Conservation (phyloP, 2,888 invertebrate species). For the Cantharis rufa region DNA sequence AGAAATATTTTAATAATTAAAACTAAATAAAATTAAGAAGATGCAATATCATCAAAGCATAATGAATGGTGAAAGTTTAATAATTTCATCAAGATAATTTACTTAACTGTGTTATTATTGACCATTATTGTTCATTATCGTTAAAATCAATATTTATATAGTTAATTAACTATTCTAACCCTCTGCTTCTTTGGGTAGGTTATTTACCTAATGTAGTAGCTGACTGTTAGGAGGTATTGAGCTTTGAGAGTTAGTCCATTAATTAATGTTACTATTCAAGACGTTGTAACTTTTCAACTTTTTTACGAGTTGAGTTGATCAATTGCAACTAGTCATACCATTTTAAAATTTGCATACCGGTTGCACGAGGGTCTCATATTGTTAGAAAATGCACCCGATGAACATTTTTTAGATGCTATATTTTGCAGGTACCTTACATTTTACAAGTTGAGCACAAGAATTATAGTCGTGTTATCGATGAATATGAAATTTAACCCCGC, state of each 20-base stretch:
- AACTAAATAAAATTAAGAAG: not conserved
- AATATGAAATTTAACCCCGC: slow-evolving; percentile 22
- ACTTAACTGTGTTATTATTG: not conserved
- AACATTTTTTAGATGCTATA: slow-evolving; percentile 23
- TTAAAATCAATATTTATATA: slow-evolving; percentile 27
- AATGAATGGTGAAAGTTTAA: not conserved
- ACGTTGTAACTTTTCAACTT: slow-evolving; percentile 22
- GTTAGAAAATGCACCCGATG: slow-evolving; percentile 14
- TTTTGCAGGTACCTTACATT: slow-evolving; percentile 11
- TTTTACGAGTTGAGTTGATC: slow-evolving; percentile 29
- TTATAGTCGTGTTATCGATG: slow-evolving; percentile 22
- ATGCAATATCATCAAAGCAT: not conserved
- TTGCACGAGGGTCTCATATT: slow-evolving; percentile 15
- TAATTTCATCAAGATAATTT: not conserved
- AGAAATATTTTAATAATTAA: not conserved
- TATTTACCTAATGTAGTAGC: slow-evolving; percentile 11
- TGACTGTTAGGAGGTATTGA: slow-evolving; percentile 21
- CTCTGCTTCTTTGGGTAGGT: slow-evolving; percentile 9
- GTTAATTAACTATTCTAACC: slow-evolving; percentile 14
- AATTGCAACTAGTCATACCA: slow-evolving; percentile 33
- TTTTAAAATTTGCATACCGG: slow-evolving; percentile 30
- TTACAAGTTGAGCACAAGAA: slow-evolving; percentile 7
- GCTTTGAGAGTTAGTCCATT: slow-evolving; percentile 27
- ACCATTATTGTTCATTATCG: slow-evolving; percentile 5
- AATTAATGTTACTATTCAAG: slow-evolving; percentile 21